phyloP scores from a whole-genome alignment of 1,140 invertebrate genomes.

The Cephus cinctus region DNA sequence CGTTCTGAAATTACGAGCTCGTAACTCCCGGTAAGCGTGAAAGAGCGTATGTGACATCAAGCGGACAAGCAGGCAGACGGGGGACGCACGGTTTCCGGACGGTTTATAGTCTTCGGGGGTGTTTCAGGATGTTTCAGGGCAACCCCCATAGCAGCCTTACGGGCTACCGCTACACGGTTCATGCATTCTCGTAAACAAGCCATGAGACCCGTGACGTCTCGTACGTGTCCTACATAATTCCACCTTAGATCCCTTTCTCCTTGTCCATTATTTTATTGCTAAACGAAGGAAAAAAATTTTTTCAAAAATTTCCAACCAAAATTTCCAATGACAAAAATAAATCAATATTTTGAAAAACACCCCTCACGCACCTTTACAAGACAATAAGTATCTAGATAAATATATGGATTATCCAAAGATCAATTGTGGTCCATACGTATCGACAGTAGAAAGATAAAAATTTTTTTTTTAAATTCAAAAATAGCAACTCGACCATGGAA shows the following conservation, averaged over 20 bases:
- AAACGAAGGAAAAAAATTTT: too few relatives aligned
- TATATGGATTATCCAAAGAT: too few relatives aligned
- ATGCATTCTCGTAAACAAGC: constrained; percentile 33
- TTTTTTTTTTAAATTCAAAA: too few relatives aligned
- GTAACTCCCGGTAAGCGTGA: constrained; percentile 43
- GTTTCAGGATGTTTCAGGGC: constrained; percentile 16
- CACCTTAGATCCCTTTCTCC: neutral
- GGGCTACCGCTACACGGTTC: constrained; percentile 32
- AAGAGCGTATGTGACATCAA: constrained; percentile 44
- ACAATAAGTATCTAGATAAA: too few relatives aligned
- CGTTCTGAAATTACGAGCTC: constrained; percentile 40
- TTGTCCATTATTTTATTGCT: too few relatives aligned
- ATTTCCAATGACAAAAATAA: neutral
- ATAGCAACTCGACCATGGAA: too few relatives aligned
- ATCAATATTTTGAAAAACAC: neutral
- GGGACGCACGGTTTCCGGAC: constrained; percentile 8
- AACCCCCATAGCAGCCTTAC: constrained; percentile 15
- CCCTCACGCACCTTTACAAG: neutral
- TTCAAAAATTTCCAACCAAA: too few relatives aligned
- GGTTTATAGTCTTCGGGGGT: constrained; percentile 31
- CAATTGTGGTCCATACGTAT: too few relatives aligned
- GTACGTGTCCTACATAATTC: neutral
- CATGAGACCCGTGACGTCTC: neutral
- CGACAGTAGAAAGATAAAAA: too few relatives aligned
- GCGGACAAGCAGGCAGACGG: constrained; percentile 26